Evolutionary conservation across 2,797 vertebrate species (phyloP).

Genomic region (Scolopax rusticola): DNA sequence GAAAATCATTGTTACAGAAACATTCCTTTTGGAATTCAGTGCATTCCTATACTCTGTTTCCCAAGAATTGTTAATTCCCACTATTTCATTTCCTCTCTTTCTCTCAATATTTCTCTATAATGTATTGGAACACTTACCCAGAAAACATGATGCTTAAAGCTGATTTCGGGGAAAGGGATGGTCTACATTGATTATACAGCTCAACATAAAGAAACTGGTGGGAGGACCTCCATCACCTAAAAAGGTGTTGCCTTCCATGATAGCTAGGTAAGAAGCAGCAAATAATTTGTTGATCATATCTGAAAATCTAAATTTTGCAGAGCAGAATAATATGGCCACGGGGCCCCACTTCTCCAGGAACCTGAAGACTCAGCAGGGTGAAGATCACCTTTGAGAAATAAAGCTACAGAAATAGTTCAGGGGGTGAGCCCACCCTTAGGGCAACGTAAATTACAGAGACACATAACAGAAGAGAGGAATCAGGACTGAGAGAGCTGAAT

Average conservation of each 20-base stretch:
- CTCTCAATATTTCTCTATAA: not conserved
- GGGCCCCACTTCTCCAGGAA: not conserved
- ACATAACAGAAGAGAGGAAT: not conserved
- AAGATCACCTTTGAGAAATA: not conserved
- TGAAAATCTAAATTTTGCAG: not conserved
- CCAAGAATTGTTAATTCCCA: not conserved
- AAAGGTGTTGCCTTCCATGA: not conserved
- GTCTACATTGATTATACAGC: not conserved
- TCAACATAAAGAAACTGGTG: not conserved
- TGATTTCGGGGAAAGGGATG: not conserved
- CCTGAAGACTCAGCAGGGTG: not conserved
- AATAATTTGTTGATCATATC: not conserved
- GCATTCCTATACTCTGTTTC: not conserved
- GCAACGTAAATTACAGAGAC: not conserved
- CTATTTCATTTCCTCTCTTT: not conserved
- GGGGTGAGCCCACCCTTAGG: not conserved
- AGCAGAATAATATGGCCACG: not conserved
- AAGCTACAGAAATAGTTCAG: not conserved
- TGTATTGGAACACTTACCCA: not conserved
- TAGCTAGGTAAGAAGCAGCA: not conserved
- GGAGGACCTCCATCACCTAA: not conserved
- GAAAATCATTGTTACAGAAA: not conserved
- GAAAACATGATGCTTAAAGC: not conserved
- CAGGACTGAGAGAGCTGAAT: not conserved
- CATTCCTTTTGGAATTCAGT: not conserved